phyloP scores from a whole-genome alignment of 2,113 vertebrate species.

The Zosterops lateralis region DNA sequence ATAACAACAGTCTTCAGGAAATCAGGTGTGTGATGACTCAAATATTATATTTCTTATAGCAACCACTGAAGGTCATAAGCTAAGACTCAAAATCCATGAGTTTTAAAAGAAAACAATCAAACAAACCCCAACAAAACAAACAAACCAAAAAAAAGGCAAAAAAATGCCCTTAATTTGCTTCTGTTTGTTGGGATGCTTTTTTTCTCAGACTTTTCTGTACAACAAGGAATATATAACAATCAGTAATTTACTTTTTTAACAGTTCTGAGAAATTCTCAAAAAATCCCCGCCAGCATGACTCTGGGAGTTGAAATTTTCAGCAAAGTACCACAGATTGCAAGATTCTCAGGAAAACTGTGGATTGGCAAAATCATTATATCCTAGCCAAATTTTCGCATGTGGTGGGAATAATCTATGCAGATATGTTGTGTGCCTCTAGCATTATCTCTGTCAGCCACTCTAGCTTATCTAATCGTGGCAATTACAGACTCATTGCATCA shows the following conservation, averaged over 20 bases:
- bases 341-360: not conserved
- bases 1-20: not conserved
- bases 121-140: too few species aligned
- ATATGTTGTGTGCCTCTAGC: conserved; percentile 13
- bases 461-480: conserved; percentile 43
- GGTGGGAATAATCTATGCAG: conserved; percentile 32
- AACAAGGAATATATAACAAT: not conserved
- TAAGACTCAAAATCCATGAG: not conserved
- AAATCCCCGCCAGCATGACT: accelerated
- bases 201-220: not conserved
- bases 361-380: conserved; percentile 3
- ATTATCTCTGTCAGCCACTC: conserved; percentile 25
- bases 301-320: not conserved
- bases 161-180: not conserved
- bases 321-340: not conserved
- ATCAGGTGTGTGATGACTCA: not conserved
- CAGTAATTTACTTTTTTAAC: not conserved
- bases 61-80: not conserved
- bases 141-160: too few species aligned
- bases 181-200: not conserved
- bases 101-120: not conserved
- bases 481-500: conserved; percentile 58
- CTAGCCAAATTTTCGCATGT: not conserved
- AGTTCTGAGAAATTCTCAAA: not conserved
- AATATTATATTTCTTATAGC: not conserved